phyloP scores from a whole-genome alignment of 2,888 invertebrate species.

The Scotopteryx bipunctaria region DNA sequence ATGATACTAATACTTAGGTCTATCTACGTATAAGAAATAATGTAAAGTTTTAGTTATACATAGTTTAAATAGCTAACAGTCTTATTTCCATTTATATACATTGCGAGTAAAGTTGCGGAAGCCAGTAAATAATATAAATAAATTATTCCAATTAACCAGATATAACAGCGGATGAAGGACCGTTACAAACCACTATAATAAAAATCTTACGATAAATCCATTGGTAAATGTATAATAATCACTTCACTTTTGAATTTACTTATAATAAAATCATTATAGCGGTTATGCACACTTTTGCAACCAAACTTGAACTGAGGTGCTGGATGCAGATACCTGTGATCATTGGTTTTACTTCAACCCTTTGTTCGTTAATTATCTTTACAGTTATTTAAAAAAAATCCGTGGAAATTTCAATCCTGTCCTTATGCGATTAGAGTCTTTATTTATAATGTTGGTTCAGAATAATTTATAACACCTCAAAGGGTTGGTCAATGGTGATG shows the following conservation, averaged over 20 bases:
- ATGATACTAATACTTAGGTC: too few species aligned
- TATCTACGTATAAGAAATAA: too few species aligned
- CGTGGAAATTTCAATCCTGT: slow-evolving; percentile 35
- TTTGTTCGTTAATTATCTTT: slow-evolving; percentile 72
- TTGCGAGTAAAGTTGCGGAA: too few species aligned
- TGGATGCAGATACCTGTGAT: slow-evolving; percentile 65
- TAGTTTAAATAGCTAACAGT: too few species aligned
- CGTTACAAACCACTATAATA: slow-evolving; percentile 5
- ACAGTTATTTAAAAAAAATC: slow-evolving; percentile 55
- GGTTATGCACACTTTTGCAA: slow-evolving; percentile 49
- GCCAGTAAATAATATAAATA: too few species aligned
- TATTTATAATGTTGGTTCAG: slow-evolving; percentile 36
- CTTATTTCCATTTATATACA: too few species aligned
- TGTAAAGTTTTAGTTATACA: too few species aligned
- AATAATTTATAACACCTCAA: slow-evolving; percentile 70
- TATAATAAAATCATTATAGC: slow-evolving; percentile 17
- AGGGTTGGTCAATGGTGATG: slow-evolving; percentile 75
- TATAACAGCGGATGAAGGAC: background rate
- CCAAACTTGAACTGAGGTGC: slow-evolving; percentile 59
- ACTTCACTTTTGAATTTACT: slow-evolving; percentile 17
- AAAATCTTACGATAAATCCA: background rate
- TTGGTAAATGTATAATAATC: background rate
- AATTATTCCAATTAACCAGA: too few species aligned
- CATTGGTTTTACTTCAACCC: slow-evolving; percentile 61
- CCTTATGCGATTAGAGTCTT: slow-evolving; percentile 34